Evolutionary conservation across 2,797 vertebrate species (phyloP).

Genomic region (Melanotaenia boesemani): DNA sequence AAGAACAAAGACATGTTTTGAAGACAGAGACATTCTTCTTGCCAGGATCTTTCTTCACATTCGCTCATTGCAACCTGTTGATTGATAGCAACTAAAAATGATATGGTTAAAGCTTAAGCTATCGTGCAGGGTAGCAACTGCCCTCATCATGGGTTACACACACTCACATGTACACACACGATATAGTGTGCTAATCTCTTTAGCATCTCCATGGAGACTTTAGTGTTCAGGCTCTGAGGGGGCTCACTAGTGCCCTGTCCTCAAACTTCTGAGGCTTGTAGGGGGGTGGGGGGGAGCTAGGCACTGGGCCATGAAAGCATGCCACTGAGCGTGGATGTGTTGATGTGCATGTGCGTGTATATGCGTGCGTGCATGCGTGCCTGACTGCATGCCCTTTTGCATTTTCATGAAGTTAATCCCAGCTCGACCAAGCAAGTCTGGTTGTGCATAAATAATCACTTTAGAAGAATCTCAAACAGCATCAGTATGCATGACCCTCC

Average conservation of each 20-base stretch:
- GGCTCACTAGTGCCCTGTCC: constrained; percentile 63
- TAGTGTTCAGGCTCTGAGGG: constrained; percentile 61
- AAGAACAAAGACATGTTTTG: constrained; percentile 19
- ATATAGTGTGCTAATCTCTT: constrained; percentile 70
- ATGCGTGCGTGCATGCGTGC: constrained; percentile 31
- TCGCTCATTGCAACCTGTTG: constrained; percentile 34
- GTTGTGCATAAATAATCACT: constrained; percentile 81
- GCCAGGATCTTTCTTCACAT: constrained; percentile 20
- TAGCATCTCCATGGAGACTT: constrained; percentile 77
- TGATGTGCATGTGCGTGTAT: constrained; percentile 16
- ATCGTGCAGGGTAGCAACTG: constrained; percentile 29
- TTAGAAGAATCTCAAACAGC: constrained; percentile 77
- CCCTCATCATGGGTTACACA: constrained; percentile 31
- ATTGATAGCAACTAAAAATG: constrained; percentile 37
- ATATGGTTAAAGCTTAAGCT: constrained; percentile 53
- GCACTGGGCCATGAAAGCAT: constrained; percentile 64
- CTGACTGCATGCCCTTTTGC: constrained; percentile 62
- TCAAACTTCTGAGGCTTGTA: constrained; percentile 59
- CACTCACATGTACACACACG: constrained; percentile 42
- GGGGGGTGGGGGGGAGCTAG: constrained; percentile 31
- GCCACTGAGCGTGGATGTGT: constrained; percentile 35
- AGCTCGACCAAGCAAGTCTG: constrained; percentile 58
- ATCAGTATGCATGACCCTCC: constrained; percentile 81
- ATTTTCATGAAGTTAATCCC: constrained; percentile 82
- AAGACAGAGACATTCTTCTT: constrained; percentile 42